phyloP scores from a whole-genome alignment of 2,888 invertebrate genomes.

The Suillia variegata region DNA sequence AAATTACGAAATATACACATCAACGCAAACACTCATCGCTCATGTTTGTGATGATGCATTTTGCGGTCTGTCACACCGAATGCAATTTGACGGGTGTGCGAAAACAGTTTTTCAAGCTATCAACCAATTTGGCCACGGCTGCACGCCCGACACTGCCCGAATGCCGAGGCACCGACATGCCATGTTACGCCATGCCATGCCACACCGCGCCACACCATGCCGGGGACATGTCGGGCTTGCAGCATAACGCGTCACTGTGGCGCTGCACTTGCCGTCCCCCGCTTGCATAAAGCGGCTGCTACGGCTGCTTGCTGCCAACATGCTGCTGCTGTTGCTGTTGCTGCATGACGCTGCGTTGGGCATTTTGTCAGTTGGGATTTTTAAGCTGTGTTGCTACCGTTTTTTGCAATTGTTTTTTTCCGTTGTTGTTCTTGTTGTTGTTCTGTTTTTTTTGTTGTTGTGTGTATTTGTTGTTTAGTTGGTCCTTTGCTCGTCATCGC shows the following conservation, averaged over 20 bases:
- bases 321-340: conserved; percentile 26
- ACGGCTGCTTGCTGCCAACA: too few relatives aligned
- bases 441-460: conserved; percentile 14
- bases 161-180: conserved; percentile 9
- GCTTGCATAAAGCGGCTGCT: not conserved
- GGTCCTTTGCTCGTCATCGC: not conserved
- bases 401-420: conserved; percentile 13
- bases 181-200: conserved; percentile 7
- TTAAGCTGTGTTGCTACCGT: conserved; percentile 16
- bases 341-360: not conserved
- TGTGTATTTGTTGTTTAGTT: conserved; percentile 21
- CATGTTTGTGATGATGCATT: conserved; percentile 61
- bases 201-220: too few relatives aligned
- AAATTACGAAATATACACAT: conserved; percentile 31
- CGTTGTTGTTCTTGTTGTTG: conserved; percentile 33
- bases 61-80: conserved; percentile 61
- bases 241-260: conserved; percentile 13
- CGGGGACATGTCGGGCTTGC: not conserved
- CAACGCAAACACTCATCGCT: conserved; percentile 50
- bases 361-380: conserved; percentile 13
- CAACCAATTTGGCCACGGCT: conserved; percentile 55
- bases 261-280: conserved; percentile 33
- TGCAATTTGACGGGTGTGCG: conserved; percentile 57
- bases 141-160: conserved; percentile 36
- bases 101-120: conserved; percentile 54